phyloP scores from a whole-genome alignment of 2,113 vertebrate species.

The Cololabis saira region DNA sequence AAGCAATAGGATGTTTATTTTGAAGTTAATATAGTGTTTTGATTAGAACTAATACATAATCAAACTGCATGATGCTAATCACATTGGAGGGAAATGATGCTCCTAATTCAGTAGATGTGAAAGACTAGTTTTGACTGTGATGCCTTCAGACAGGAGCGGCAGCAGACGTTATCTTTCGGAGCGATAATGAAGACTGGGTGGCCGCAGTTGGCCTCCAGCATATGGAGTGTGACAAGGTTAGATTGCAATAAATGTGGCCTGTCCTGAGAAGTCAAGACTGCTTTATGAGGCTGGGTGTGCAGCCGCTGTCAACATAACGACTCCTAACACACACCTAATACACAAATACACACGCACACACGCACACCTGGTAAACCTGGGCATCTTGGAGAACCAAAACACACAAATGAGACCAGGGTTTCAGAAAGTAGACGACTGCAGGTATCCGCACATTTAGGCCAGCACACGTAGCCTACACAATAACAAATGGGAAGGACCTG shows the following conservation, averaged over 20 bases:
- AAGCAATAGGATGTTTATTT: no score
- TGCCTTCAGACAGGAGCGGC: no score
- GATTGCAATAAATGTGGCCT: constrained; percentile 44
- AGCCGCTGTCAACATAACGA: constrained; percentile 36
- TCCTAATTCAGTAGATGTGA: no score
- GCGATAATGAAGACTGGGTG: constrained; percentile 34
- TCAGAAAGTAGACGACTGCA: constrained; percentile 28
- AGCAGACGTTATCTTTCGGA: constrained; percentile 2
- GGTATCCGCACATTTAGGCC: constrained; percentile 13
- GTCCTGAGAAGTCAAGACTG: constrained; percentile 35
- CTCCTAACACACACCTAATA: background rate
- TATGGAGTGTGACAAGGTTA: constrained; percentile 44
- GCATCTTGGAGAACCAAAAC: constrained; percentile 41
- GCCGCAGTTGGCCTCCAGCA: constrained; percentile 34
- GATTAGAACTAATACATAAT: no score
- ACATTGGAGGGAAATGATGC: no score
- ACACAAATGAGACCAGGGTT: constrained; percentile 48
- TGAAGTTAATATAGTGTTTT: no score
- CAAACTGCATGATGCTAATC: no score
- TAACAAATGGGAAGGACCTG: no score
- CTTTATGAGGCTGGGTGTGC: constrained; percentile 49
- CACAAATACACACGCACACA: background rate
- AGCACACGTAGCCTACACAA: no score
- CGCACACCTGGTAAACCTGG: constrained; percentile 14
- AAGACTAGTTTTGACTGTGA: no score